Base-by-base conservation (phyloP, 2,888 invertebrate genomes). In the Rhagium mordax region DNA sequence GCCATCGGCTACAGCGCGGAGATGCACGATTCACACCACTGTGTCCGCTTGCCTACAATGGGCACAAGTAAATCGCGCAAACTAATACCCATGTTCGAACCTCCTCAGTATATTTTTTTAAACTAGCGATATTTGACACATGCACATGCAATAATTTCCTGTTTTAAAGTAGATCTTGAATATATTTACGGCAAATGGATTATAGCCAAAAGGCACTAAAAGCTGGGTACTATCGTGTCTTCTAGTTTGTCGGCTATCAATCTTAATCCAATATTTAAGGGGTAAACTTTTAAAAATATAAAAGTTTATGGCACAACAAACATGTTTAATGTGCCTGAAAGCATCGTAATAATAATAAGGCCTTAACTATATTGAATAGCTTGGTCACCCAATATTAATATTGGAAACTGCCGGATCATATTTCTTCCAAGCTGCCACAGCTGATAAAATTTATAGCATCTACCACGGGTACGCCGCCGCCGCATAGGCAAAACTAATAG, bases 361-460 rank as follows among this genome's bases (percentile, higher is more conserved):
- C 27, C 49, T 64, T 51, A 64, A 51, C 16, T 49, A 49, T 29
- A 64, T 64, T 64, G 64, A 64, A 64, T 49, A 51, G 20, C 64
- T 27, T 51, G 48, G 64, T 64, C 64, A 64, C 64, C 64, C 24
- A 15, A 41, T 64, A 64, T 64, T 64, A 49, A 64, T 64, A 64
- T 64, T 64, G 64, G 64, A 49, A 64, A 27, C 27, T 13, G 49
- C 24, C 10, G 13, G 64, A 64, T 64, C 64, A 64, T 64, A 64
- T 64, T 64, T 64, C 64, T 64, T 49, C 49, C 29, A 24, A 29
- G 24, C 64, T 64, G 64, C 49, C 64, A 24, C 49, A 64, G 49
- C 51, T 64, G 64, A 64, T 49, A 51, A 51, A 64, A 64, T 64
- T 64, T 64, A 64, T 64, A 29, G 64, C 64, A 51, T 49, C 33